Evolutionary conservation across 2,888 invertebrate species (phyloP).

Genomic region (Chalcosyrphus nemorum): DNA sequence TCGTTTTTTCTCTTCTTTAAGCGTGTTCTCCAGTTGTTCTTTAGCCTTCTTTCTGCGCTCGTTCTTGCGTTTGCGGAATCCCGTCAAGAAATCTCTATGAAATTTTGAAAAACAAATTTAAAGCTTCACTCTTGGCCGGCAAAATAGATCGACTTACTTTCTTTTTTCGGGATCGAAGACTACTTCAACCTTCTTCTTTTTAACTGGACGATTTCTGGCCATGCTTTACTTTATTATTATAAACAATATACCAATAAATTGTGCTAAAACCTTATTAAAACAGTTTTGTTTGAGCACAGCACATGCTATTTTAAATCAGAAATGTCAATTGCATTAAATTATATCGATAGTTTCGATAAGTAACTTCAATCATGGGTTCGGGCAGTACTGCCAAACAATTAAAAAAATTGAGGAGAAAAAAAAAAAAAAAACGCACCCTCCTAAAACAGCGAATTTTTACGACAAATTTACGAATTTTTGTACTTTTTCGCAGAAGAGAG

Average conservation of each 20-base stretch:
- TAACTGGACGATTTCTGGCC: conserved; percentile 78
- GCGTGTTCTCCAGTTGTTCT: conserved; percentile 86
- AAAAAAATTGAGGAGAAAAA: too few species aligned
- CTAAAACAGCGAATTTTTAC: too few species aligned
- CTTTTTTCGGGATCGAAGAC: conserved; percentile 85
- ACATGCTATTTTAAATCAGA: conserved; percentile 12
- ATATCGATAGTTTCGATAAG: too few species aligned
- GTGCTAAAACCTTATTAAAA: too few species aligned
- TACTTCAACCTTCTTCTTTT: conserved; percentile 83
- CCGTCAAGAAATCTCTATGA: conserved; percentile 89
- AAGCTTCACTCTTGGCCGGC: too few species aligned
- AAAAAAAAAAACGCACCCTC: too few species aligned
- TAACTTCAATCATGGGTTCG: too few species aligned
- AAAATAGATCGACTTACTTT: conserved; percentile 81
- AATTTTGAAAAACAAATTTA: not conserved
- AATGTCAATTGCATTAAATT: too few species aligned
- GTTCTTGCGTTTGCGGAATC: conserved; percentile 91
- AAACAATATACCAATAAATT: too few species aligned
- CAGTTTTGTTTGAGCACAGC: conserved; percentile 8
- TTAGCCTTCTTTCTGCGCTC: conserved; percentile 89
- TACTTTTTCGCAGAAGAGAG: too few species aligned
- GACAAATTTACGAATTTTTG: too few species aligned
- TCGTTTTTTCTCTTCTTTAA: conserved; percentile 89
- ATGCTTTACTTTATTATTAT: not conserved
- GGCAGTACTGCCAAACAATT: too few species aligned